Percentiles rank a stretch among this genome's conserved stretches.
Evolutionary conservation across 2,888 invertebrate species (phyloP).

Genomic region (Ypsolopha sequella): DNA sequence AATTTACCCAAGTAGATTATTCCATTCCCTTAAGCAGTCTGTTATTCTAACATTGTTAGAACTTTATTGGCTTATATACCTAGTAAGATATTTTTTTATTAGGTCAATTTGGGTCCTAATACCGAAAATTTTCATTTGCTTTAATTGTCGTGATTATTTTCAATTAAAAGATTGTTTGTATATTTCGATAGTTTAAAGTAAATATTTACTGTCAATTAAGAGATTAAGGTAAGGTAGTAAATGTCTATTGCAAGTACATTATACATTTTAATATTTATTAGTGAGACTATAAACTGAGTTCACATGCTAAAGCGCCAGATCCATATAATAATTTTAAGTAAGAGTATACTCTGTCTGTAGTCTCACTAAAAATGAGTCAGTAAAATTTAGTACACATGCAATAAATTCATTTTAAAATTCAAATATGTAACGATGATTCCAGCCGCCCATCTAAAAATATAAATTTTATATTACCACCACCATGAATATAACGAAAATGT

Average conservation of each 20-base stretch:
- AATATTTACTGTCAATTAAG: conserved; percentile 9
- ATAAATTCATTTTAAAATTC: background rate
- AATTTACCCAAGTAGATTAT: too few relatives aligned
- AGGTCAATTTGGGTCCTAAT: too few relatives aligned
- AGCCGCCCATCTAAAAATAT: background rate
- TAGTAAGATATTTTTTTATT: too few relatives aligned
- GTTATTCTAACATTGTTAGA: too few relatives aligned
- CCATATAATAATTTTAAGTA: too few relatives aligned
- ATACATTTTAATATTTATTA: background rate
- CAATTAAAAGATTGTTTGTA: too few relatives aligned
- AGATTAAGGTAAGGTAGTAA: conserved; percentile 5
- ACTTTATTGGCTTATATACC: too few relatives aligned
- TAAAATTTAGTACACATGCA: background rate
- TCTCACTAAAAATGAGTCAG: background rate
- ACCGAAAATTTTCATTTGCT: too few relatives aligned
- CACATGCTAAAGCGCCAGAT: too few relatives aligned
- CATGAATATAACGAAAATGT: background rate
- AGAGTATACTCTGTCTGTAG: too few relatives aligned
- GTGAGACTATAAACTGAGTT: background rate
- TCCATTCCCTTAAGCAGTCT: too few relatives aligned
- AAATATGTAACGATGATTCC: background rate
- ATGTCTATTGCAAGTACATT: background rate
- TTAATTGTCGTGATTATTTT: too few relatives aligned
- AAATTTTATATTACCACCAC: background rate
- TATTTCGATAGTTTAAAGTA: background rate